These are phyloP conservation scores for Wiebesia pumilae DNA, from an alignment of 1,140 invertebrate genomes.

Conservation along the genomic window DNA sequence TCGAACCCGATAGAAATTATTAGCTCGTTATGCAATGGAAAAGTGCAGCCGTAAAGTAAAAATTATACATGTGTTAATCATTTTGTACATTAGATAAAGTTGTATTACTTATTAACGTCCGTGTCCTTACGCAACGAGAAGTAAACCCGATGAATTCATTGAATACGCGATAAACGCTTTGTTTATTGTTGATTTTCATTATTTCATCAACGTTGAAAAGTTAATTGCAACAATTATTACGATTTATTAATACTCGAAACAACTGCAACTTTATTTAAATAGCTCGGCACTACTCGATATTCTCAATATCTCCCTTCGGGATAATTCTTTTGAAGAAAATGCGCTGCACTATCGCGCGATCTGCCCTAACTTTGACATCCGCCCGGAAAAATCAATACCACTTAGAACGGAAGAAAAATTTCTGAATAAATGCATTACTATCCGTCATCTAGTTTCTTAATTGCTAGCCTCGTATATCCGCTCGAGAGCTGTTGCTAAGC, in stretches of 20 bases:
- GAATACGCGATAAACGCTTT: constrained; percentile 1
- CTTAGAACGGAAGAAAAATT: too few relatives aligned
- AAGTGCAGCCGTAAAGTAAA: background rate
- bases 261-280: background rate
- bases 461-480: background rate
- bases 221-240: background rate
- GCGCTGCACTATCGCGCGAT: too few relatives aligned
- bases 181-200: background rate
- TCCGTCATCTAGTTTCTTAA: background rate
- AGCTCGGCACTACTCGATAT: background rate
- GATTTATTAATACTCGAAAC: background rate
- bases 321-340: background rate
- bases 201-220: background rate
- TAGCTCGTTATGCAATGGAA: background rate
- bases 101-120: background rate
- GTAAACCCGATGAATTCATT: background rate
- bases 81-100: background rate
- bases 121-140: background rate
- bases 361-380: too few relatives aligned
- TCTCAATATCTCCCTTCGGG: background rate
- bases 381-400: too few relatives aligned
- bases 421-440: background rate
- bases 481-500: constrained; percentile 3
- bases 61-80: background rate
- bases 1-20: background rate